Conservation (phyloP, 2,113 vertebrate species). For the Turnix velox region DNA sequence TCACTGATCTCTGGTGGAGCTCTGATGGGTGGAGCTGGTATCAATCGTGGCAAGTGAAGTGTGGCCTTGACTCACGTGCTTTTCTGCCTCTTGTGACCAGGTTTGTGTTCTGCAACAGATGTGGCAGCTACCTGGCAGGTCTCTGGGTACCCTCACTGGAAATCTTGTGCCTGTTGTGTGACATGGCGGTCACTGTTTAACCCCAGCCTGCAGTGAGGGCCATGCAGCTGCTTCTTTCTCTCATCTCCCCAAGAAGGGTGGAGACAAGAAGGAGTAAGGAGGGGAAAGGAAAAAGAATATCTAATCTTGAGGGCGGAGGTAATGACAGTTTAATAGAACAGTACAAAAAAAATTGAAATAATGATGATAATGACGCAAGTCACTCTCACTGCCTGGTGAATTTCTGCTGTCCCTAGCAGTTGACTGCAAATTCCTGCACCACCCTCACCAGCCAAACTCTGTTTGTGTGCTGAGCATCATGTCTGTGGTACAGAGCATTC, state of each 20-base stretch:
- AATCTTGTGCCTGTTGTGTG: not conserved
- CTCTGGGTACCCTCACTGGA: not conserved
- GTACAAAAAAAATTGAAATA: not conserved
- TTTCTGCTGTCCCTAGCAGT: not conserved
- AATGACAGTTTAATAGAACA: not conserved
- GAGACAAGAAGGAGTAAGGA: not conserved
- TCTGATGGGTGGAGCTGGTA: not conserved
- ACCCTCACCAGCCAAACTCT: not conserved
- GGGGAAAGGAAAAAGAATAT: not conserved
- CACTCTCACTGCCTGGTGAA: not conserved
- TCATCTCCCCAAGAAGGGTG: not conserved
- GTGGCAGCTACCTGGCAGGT: not conserved
- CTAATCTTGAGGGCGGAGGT: not conserved
- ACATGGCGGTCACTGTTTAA: not conserved
- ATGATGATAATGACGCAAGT: not conserved
- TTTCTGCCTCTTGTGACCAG: accelerated
- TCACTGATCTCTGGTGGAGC: not conserved
- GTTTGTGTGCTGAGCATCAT: not conserved
- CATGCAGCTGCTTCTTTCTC: not conserved
- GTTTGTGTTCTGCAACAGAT: not conserved
- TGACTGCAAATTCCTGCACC: not conserved
- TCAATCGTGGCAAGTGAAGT: not conserved
- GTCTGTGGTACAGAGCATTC: not conserved
- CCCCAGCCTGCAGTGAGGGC: not conserved
- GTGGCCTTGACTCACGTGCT: not conserved